Conservation (phyloP, 2,113 vertebrate genomes). For the Saccopteryx leptura region DNA sequence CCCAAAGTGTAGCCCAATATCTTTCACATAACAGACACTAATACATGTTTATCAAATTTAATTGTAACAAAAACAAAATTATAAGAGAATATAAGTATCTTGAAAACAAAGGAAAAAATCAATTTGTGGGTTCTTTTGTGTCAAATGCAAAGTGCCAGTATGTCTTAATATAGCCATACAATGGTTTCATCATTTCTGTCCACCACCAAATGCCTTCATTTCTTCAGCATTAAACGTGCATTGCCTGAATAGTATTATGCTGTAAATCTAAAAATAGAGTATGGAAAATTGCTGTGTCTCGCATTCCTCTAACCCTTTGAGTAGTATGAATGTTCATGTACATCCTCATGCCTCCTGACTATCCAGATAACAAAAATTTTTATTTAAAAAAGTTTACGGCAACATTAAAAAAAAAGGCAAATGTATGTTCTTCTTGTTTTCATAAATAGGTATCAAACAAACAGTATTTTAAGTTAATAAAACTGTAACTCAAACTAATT, state of each 20-base stretch:
- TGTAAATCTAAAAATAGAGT: constrained; percentile 34
- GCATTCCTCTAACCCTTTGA: not conserved
- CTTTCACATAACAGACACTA: not conserved
- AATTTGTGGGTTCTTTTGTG: not conserved
- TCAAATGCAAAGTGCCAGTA: constrained; percentile 27
- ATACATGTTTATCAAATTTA: constrained; percentile 9
- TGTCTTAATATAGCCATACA: constrained; percentile 30
- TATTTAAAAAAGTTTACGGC: too few species aligned
- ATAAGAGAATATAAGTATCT: constrained; percentile 52
- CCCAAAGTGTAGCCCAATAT: not conserved
- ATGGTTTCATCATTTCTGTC: constrained; percentile 52
- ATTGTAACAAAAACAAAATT: constrained; percentile 47
- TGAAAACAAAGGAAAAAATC: constrained; percentile 37
- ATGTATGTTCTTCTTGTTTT: too few species aligned
- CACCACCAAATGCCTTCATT: constrained; percentile 60
- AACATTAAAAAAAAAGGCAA: too few species aligned
- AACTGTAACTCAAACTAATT: too few species aligned
- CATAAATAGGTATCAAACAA: too few species aligned
- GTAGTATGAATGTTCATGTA: too few species aligned
- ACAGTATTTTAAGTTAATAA: too few species aligned
- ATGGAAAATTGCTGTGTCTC: constrained; percentile 62
- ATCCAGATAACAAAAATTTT: too few species aligned
- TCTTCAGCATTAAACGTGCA: constrained; percentile 52
- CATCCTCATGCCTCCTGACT: too few species aligned
- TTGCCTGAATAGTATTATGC: not conserved